Percentiles rank a stretch among this genome's conserved stretches.
Evolutionary conservation across 2,113 vertebrate species (phyloP).

Genomic region (Pogona vitticeps): DNA sequence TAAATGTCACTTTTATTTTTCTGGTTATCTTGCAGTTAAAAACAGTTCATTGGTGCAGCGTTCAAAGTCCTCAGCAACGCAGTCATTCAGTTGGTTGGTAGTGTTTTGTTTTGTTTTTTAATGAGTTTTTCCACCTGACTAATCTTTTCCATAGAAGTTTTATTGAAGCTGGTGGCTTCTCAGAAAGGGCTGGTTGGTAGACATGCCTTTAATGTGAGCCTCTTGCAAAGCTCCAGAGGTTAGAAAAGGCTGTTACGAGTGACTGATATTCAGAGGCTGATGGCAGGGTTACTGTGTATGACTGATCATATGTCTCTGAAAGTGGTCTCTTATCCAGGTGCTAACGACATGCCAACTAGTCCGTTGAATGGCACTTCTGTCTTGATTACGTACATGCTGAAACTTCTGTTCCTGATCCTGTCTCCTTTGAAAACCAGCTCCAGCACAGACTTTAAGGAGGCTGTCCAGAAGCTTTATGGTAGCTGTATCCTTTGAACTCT

Average conservation of each 20-base stretch:
- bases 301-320: background rate
- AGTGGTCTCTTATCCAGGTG: background rate
- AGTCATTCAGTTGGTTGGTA: background rate
- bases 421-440: background rate
- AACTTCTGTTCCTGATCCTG: background rate
- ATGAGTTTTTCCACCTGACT: conserved; percentile 28
- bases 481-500: background rate
- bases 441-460: no score
- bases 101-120: background rate
- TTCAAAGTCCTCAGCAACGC: conserved; percentile 33
- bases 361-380: background rate
- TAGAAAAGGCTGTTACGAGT: background rate
- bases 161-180: accelerated
- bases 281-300: background rate
- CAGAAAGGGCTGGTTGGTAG: background rate
- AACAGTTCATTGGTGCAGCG: accelerated
- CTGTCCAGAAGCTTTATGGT: background rate
- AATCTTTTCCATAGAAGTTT: conserved; percentile 25
- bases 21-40: conserved; percentile 39
- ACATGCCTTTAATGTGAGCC: background rate
- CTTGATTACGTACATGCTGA: background rate
- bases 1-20: conserved; percentile 28
- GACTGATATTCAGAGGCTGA: background rate
- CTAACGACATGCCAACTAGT: background rate
- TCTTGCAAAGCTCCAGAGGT: background rate